A percentile compares a stretch with the other conserved stretches of the same genome.
Evolutionary conservation across 2,797 vertebrate species (phyloP).

Genomic region (Ciconia nigra): DNA sequence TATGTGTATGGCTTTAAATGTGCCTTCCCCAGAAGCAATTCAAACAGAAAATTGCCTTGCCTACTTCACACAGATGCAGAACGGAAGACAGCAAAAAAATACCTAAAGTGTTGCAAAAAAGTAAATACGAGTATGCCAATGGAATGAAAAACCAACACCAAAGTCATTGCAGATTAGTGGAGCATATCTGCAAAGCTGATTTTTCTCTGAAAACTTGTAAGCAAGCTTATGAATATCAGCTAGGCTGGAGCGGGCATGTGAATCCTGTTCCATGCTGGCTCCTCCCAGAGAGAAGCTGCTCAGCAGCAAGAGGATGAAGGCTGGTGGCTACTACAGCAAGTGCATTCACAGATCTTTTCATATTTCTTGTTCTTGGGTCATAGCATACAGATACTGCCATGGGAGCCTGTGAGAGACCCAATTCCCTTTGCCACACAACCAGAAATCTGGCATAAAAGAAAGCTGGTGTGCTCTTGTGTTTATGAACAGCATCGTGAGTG

Average conservation of each 20-base stretch:
- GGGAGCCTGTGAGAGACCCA: not conserved
- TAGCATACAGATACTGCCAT: not conserved
- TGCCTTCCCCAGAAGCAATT: conserved; percentile 24
- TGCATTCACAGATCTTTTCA: not conserved
- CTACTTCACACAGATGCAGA: not conserved
- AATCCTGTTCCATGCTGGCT: not conserved
- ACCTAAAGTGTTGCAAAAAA: not conserved
- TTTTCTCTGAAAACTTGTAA: not conserved
- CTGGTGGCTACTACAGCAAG: not conserved
- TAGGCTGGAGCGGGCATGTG: not conserved
- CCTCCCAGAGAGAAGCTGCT: not conserved
- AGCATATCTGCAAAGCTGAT: not conserved
- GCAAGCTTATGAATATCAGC: not conserved
- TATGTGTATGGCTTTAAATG: not conserved
- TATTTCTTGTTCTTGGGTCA: not conserved
- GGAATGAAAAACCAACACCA: not conserved
- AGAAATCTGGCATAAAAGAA: not conserved
- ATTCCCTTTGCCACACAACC: not conserved
- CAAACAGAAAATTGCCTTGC: conserved; percentile 38
- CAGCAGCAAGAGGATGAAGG: not conserved
- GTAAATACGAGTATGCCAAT: not conserved
- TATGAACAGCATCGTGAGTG: not conserved
- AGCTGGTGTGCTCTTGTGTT: not conserved
- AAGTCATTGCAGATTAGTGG: conserved; percentile 4
- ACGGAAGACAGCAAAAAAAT: not conserved